Percentiles rank a stretch among this genome's conserved stretches.
These are phyloP conservation scores for Cairina moschata DNA, from an alignment of 2,113 vertebrate genomes.

Conservation along the genomic window DNA sequence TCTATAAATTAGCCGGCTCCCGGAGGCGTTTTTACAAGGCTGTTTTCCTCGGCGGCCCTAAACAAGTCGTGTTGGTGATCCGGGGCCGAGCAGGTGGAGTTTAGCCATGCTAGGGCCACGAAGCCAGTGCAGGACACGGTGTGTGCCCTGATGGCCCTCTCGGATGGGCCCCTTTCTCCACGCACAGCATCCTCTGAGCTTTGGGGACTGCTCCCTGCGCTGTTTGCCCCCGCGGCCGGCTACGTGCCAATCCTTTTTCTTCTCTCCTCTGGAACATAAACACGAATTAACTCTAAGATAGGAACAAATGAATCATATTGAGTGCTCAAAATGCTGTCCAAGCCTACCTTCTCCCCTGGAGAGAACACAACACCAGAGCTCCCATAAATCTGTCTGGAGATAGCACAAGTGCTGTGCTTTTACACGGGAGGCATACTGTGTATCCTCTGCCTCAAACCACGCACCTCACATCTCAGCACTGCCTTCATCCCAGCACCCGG, in stretches of 20 bases:
- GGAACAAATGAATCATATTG: neutral
- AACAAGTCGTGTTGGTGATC: neutral
- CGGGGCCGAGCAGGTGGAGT: neutral
- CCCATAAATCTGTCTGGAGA: neutral
- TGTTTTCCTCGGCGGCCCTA: neutral
- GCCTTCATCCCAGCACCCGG: neutral
- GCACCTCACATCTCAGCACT: neutral
- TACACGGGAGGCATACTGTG: neutral
- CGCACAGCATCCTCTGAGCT: rapidly evolving
- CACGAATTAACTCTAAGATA: neutral
- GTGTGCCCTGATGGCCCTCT: rapidly evolving
- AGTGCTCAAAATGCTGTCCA: neutral
- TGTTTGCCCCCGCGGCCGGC: neutral
- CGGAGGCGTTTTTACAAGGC: neutral
- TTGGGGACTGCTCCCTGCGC: rapidly evolving
- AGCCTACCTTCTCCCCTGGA: neutral
- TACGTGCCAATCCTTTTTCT: neutral
- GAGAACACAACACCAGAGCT: neutral
- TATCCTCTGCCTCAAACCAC: rapidly evolving
- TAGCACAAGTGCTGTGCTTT: neutral
- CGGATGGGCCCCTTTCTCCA: rapidly evolving
- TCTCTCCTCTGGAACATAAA: neutral
- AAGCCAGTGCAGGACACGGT: rapidly evolving
- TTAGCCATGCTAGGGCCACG: neutral
- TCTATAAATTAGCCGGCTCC: constrained; percentile 40